Conservation (phyloP, 2,113 vertebrate genomes). For the Polypterus bichir region DNA sequence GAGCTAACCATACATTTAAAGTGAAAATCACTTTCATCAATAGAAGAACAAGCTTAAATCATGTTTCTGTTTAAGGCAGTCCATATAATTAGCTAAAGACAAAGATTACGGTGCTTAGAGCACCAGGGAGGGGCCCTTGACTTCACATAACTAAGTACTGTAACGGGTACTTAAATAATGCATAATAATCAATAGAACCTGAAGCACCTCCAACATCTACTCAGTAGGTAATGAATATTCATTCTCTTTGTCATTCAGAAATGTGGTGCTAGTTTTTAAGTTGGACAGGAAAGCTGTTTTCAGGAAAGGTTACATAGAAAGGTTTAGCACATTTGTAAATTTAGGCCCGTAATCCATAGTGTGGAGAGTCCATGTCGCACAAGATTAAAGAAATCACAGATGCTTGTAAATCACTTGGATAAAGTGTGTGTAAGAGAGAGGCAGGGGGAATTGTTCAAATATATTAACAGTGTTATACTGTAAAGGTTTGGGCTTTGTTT, state of each 20-base stretch:
- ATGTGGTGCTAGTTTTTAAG: conserved; percentile 24
- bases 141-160: conserved; percentile 46
- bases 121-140: conserved; percentile 39
- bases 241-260: conserved; percentile 47
- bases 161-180: conserved; percentile 55
- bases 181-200: conserved; percentile 44
- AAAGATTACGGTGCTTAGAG: too few relatives aligned
- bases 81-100: too few relatives aligned
- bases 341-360: conserved; percentile 28
- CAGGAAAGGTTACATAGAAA: conserved; percentile 44
- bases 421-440: not conserved
- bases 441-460: not conserved
- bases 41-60: too few relatives aligned
- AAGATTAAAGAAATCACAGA: not conserved
- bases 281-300: conserved; percentile 40
- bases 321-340: conserved; percentile 54
- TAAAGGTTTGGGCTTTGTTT: too few relatives aligned
- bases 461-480: not conserved
- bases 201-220: conserved; percentile 25
- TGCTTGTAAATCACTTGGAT: not conserved
- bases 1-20: too few relatives aligned
- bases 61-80: too few relatives aligned
- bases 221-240: conserved; percentile 31
- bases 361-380: conserved; percentile 19
- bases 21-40: too few relatives aligned